Evolutionary conservation across 2,797 vertebrate species (phyloP).

Genomic region (Chelonia mydas): DNA sequence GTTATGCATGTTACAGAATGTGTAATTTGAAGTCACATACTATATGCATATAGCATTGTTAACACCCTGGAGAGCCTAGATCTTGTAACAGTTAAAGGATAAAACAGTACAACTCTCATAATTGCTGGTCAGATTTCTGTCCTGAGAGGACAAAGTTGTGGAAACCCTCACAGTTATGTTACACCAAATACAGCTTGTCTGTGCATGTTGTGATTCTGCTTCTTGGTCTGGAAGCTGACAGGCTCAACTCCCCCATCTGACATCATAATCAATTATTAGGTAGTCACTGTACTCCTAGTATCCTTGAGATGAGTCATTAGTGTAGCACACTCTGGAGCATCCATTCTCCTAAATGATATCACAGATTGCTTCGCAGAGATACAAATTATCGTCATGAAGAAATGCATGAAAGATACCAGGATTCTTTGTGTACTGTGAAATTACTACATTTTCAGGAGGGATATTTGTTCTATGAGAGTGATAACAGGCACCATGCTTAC

Average conservation of each 20-base stretch:
- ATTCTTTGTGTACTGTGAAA: not conserved
- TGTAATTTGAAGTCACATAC: not conserved
- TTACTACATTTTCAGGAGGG: not conserved
- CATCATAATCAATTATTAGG: conserved; percentile 68
- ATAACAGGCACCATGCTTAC: not conserved
- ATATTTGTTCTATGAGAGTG: not conserved
- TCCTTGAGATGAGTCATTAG: conserved; percentile 44
- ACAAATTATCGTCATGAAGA: conserved; percentile 27
- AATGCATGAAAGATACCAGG: conserved; percentile 19
- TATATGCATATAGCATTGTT: not conserved
- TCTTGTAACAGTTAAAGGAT: not conserved
- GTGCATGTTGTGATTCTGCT: conserved; percentile 9
- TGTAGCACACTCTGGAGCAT: conserved; percentile 26
- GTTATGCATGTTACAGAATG: not conserved
- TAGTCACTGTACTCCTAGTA: conserved; percentile 33
- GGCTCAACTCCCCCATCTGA: not conserved
- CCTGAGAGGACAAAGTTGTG: conserved; percentile 16
- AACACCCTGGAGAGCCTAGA: not conserved
- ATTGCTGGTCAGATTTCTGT: conserved; percentile 35
- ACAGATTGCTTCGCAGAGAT: conserved; percentile 51
- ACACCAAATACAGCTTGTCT: conserved; percentile 22
- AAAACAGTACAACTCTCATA: not conserved
- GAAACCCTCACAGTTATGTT: conserved; percentile 29
- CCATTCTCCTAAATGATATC: conserved; percentile 36
- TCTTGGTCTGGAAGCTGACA: conserved; percentile 14